Percentiles rank a stretch among this genome's conserved stretches.
Evolutionary conservation across 1,140 invertebrate genomes (phyloP).

Genomic region (Drosophila mojavensis): DNA sequence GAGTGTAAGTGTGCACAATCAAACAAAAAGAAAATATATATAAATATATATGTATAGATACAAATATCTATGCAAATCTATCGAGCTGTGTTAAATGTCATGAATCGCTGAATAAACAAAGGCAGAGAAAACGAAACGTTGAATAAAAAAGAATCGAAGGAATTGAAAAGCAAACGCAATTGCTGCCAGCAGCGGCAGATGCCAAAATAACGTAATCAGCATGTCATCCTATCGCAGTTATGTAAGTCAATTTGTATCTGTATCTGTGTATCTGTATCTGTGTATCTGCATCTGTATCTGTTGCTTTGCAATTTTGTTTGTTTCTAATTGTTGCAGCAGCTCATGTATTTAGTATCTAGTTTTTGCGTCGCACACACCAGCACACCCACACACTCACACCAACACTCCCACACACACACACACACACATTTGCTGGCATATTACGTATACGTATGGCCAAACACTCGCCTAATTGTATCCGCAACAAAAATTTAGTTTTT

Average conservation of each 20-base stretch:
- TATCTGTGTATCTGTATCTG: constrained; percentile 24
- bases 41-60: too few species aligned
- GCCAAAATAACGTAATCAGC: constrained; percentile 66
- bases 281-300: constrained; percentile 35
- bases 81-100: constrained; percentile 2
- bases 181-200: constrained; percentile 16
- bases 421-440: not conserved
- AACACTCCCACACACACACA: too few species aligned
- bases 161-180: constrained; percentile 35
- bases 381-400: too few species aligned
- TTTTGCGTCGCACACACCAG: constrained; percentile 14
- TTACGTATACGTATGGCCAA: constrained; percentile 8
- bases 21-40: constrained; percentile 36
- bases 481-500: constrained; percentile 36
- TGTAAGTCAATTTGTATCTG: constrained; percentile 68
- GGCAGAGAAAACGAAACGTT: constrained; percentile 14
- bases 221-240: constrained; percentile 83
- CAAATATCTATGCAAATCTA: too few species aligned
- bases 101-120: constrained; percentile 24
- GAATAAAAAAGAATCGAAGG: constrained; percentile 5
- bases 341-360: constrained; percentile 32
- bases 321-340: constrained; percentile 23
- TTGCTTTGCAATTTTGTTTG: constrained; percentile 2
- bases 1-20: constrained; percentile 17
- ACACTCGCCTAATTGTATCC: constrained; percentile 12